Base-by-base conservation (phyloP, 2,888 invertebrate genomes). In the Coecobrya sp. region DNA sequence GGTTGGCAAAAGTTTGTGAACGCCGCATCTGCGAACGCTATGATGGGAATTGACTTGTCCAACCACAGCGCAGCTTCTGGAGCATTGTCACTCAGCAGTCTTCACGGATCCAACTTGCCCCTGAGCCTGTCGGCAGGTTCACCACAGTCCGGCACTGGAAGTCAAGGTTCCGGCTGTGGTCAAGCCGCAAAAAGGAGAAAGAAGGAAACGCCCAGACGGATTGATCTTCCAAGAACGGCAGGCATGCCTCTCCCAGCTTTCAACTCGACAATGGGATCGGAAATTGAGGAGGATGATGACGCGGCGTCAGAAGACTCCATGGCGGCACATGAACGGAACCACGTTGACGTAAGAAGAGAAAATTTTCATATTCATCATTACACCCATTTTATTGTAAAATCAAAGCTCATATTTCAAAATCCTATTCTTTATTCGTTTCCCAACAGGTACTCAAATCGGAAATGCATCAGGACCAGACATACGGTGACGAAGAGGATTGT, bases 131-230 rank as follows among this genome's bases (percentile, higher is more conserved):
- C 93, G 8, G 92, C 92, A 10, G 89, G 92, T 36, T 92, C 92
- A 52, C 92, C 92, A n/a, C 89, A 89, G 70, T 93, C 90, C 8
- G 92, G 86, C 7, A 91, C 82, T 68, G 93, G 90, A 79, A 90
- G 90, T 36, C 93, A 90, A 62, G 90, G 90, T 0, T 84, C 82
- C 25, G 91, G 93, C 8, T 91, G 93, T 52, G 92, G 90, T 0
- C 94, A 94, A 68, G 93, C 94, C 0, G 82, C 94, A 0, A 95
- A 95, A 73, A 76, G 95, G 55, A 89, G 95, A 82, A 95, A 95
- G 95, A 95, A 95, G 94, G 95, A 95, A 86, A 95, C 94, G 10
- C 95, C 95, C 16, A 87, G 95, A 10, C 62, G 95, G n/a, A 94
- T 95, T 55, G 95, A 94, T 89, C 92, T 94, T 87, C 94, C 94